These are phyloP conservation scores for Menidia beryllina DNA, from an alignment of 2,113 vertebrate species.

Conservation along the genomic window DNA sequence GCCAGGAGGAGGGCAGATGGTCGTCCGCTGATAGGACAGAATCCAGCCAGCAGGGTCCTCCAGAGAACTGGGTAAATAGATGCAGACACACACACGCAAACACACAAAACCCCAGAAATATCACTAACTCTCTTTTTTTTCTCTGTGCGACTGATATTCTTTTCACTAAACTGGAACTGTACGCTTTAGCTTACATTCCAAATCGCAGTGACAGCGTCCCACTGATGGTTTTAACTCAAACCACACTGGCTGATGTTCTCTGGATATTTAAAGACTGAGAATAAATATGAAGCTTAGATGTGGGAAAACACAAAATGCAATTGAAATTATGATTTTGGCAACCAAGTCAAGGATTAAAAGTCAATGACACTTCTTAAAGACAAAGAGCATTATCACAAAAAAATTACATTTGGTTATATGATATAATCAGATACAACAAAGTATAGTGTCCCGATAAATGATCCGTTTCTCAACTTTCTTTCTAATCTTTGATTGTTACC, in stretches of 20 bases:
- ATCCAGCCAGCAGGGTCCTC: slow-evolving; percentile 66
- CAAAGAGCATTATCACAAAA: no score
- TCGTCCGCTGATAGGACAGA: slow-evolving; percentile 67
- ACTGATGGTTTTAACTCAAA: neutral
- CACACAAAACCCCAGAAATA: neutral
- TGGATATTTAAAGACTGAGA: neutral
- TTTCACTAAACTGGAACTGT: neutral
- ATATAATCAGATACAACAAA: no score
- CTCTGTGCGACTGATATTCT: neutral
- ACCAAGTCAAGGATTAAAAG: neutral
- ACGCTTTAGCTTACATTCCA: neutral
- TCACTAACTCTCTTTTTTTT: slow-evolving; percentile 18
- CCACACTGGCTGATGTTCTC: neutral
- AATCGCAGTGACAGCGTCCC: neutral
- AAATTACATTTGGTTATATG: no score
- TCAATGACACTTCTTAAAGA: neutral
- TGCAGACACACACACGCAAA: slow-evolving; percentile 6
- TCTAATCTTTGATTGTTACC: no score
- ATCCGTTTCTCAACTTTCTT: no score
- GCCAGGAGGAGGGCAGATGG: slow-evolving; percentile 72
- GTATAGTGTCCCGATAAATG: no score
- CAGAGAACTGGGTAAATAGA: slow-evolving; percentile 56
- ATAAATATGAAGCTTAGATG: neutral
- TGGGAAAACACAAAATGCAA: neutral
- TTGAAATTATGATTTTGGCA: no score